These are phyloP conservation scores for Platycnemis pennipes DNA, from an alignment of 2,888 invertebrate genomes.

Conservation along the genomic window DNA sequence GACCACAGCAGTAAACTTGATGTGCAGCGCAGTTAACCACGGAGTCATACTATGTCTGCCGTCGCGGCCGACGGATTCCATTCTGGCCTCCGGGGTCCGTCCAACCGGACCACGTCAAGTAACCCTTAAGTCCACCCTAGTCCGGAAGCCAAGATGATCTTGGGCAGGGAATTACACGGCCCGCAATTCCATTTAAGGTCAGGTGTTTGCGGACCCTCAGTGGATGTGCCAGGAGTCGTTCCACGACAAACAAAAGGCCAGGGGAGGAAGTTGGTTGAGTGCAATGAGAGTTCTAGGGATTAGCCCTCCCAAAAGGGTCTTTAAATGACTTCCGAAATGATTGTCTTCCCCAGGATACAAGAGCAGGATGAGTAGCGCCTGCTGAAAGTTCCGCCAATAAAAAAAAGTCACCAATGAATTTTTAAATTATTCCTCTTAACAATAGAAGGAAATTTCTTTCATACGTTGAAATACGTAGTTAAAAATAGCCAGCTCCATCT, in stretches of 20 bases:
- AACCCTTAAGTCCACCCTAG: neutral
- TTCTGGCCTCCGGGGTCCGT: neutral
- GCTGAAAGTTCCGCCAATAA: too few relatives aligned
- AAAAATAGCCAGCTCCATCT: too few relatives aligned
- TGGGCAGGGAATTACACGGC: neutral
- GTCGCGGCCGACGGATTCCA: neutral
- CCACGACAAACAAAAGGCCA: neutral
- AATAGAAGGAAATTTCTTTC: too few relatives aligned
- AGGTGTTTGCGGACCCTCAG: neutral
- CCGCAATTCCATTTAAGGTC: slow-evolving; percentile 36
- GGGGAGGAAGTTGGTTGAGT: neutral
- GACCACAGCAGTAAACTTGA: too few relatives aligned
- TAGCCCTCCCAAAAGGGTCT: neutral
- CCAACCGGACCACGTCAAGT: neutral
- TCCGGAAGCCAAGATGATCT: neutral
- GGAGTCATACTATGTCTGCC: neutral
- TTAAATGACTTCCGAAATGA: neutral
- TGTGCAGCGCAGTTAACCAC: neutral
- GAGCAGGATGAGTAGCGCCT: neutral
- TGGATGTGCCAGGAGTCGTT: neutral
- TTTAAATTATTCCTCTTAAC: too few relatives aligned
- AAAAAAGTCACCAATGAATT: too few relatives aligned
- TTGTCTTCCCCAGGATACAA: neutral
- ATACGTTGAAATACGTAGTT: too few relatives aligned
- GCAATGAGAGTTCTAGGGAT: slow-evolving; percentile 26